Percentiles rank a stretch among this genome's conserved stretches.
Conservation (phyloP, 2,888 invertebrate species). For the Salticus scenicus region DNA sequence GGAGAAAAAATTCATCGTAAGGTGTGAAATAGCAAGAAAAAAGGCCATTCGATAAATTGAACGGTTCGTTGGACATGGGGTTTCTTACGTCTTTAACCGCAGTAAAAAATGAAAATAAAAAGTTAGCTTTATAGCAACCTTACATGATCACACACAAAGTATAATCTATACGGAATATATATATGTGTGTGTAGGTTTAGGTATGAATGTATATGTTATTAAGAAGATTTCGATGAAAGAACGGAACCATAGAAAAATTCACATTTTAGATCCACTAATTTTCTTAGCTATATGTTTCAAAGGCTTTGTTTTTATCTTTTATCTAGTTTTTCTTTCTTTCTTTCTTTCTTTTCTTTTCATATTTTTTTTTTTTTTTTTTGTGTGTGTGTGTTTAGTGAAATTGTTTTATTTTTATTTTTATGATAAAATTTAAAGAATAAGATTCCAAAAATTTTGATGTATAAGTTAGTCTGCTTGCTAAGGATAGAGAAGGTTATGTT, state of each 20-base stretch:
- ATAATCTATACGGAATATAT: slow-evolving; percentile 68
- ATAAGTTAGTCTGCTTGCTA: too few relatives aligned
- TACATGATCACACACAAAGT: slow-evolving; percentile 59
- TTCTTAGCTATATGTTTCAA: slow-evolving; percentile 2
- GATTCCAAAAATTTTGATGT: not conserved
- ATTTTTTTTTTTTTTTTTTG: slow-evolving; percentile 23
- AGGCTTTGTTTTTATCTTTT: not conserved
- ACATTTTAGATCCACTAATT: slow-evolving; percentile 60
- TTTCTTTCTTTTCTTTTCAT: slow-evolving; percentile 23
- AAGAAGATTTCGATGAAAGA: slow-evolving; percentile 62
- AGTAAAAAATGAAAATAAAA: slow-evolving; percentile 7
- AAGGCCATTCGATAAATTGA: slow-evolving; percentile 68
- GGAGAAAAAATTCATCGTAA: slow-evolving; percentile 6
- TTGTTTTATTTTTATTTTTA: slow-evolving; percentile 45
- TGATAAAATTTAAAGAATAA: slow-evolving; percentile 2
- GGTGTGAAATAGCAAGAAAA: slow-evolving; percentile 21
- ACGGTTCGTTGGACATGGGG: slow-evolving; percentile 54
- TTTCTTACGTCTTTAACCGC: slow-evolving; percentile 60
- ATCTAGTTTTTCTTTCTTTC: not conserved
- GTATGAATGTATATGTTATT: slow-evolving; percentile 59
- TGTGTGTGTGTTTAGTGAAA: slow-evolving; percentile 23
- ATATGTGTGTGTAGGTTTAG: too few relatives aligned
- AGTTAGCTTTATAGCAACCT: slow-evolving; percentile 59
- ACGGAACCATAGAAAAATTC: slow-evolving; percentile 52
- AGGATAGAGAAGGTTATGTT: too few relatives aligned